Evolutionary conservation across 2,797 vertebrate genomes (phyloP), one percentile per base, ranked within the genome.

Genomic region (Manis crassicaudata): DNA sequence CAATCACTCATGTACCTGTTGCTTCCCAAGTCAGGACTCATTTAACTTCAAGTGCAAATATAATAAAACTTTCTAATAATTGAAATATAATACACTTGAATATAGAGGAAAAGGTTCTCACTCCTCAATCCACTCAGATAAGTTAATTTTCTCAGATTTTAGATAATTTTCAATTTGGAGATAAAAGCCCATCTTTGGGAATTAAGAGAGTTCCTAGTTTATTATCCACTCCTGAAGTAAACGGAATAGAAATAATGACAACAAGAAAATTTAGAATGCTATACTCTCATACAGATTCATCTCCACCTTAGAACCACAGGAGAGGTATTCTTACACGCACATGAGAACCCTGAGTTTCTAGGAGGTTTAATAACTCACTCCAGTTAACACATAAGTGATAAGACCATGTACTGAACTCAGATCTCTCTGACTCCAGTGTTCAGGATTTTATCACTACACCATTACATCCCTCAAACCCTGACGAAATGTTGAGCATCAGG

Each of bases 21-120:
- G 95, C 72, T 95, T 98, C 60, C 86, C 67, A 96, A 92, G 40
- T 77, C 29, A 63, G 98, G 97, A 98, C 86, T 98, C 97, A 98
- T 90, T 97, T 96, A 97, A 95, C 80, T 97, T 88, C 84, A 93
- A 90, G 73, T 79, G 97, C 70, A 97, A 98, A 97, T 90, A 96
- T 73, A 97, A 94, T 88, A 96, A 90, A 90, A 94, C 79, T 40
- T 93, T 90, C 21, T 94, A 43, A 75, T 96, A 86, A 62, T 43
- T 27, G 29, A 67, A 43, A 97, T 94, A 70, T 17, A 1, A 62
- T 60, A 35, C 92, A 35, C 87, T 95, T 97, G 70, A 89, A 73
- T 46, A 90, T 89, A 79, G 43, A 5, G 25, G 40, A 92, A 85
- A 95, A 65, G 6, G 16, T 14, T 54, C 56, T 72, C n/a, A 27